phyloP scores from a whole-genome alignment of 30 jellyfish, hydroid and myxozoan species.

The Hydra vulgaris region DNA sequence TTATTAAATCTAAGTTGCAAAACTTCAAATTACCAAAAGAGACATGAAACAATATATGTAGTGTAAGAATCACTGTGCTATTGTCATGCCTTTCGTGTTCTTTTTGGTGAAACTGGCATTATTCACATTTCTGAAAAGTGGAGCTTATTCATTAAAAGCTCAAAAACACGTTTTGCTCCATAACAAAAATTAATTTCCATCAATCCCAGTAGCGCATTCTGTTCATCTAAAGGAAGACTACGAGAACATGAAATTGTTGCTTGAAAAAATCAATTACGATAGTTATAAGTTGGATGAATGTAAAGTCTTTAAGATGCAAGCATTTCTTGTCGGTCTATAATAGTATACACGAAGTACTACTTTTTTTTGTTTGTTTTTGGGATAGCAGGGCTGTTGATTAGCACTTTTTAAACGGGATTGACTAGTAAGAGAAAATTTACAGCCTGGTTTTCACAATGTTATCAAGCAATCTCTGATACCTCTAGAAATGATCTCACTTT shows the following conservation, averaged over 20 bases:
- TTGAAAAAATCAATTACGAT: neutral
- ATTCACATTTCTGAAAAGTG: neutral
- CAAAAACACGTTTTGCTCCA: neutral
- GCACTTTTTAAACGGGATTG: neutral
- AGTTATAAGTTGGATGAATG: neutral
- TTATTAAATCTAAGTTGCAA: neutral
- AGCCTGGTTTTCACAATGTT: neutral
- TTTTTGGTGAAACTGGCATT: neutral
- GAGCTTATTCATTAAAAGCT: neutral
- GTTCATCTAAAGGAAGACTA: neutral
- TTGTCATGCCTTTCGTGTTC: neutral
- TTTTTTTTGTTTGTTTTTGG: neutral
- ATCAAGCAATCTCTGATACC: neutral
- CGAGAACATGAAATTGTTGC: neutral
- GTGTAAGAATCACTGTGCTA: neutral
- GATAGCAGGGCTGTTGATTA: neutral
- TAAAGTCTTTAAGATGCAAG: neutral
- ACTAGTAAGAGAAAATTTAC: neutral
- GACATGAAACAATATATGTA: neutral
- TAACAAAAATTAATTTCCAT: no score
- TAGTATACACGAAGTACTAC: neutral
- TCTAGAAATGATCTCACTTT: neutral
- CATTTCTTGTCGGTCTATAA: neutral
- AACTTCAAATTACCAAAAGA: neutral
- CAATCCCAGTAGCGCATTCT: neutral